A percentile compares a stretch with the other conserved stretches of the same genome.
These are phyloP conservation scores for Pseudopipra pipra DNA, from an alignment of 2,113 vertebrate species.

Conservation along the genomic window DNA sequence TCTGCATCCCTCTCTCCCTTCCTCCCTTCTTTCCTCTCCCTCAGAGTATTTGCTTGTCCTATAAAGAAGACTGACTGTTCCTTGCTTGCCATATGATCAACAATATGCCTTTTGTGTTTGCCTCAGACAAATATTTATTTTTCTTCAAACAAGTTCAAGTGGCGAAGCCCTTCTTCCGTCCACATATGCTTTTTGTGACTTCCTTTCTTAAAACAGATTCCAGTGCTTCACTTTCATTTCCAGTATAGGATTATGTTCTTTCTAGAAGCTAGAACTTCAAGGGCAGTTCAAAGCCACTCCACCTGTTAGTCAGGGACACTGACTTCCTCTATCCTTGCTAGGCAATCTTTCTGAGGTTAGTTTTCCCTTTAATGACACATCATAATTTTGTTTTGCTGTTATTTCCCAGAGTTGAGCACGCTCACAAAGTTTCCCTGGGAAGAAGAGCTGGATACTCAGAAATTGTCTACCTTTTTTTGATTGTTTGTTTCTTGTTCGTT, in stretches of 20 bases:
- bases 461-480: accelerated
- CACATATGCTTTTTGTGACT: neutral
- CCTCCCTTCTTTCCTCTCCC: neutral
- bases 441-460: neutral
- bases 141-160: neutral
- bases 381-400: neutral
- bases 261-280: neutral
- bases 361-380: neutral
- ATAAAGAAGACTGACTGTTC: neutral
- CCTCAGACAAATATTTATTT: neutral
- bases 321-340: neutral
- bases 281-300: neutral
- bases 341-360: neutral
- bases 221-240: neutral
- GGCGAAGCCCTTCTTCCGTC: neutral
- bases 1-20: neutral
- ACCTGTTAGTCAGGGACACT: neutral
- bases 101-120: neutral
- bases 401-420: neutral
- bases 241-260: neutral
- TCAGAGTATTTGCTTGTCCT: neutral
- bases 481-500: neutral
- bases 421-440: neutral
- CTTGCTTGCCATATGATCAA: neutral
- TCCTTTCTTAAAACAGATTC: neutral